Percentiles rank a stretch among this genome's conserved stretches.
phyloP scores from a whole-genome alignment of 2,113 vertebrate species.

The Centropus unirufus region DNA sequence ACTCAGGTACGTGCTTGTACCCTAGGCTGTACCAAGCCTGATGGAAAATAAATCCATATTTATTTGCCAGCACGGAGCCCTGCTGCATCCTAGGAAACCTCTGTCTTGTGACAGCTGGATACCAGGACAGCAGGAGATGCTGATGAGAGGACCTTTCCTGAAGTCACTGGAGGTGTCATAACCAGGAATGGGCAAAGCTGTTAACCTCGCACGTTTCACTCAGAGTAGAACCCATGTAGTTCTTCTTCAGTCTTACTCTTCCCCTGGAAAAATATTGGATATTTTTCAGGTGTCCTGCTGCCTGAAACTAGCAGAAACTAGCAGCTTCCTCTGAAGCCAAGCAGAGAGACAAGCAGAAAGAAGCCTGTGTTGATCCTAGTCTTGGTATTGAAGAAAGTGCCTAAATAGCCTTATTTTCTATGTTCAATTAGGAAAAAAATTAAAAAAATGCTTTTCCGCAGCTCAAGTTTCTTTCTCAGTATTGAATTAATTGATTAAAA shows the following conservation, averaged over 20 bases:
- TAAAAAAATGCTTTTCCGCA: neutral
- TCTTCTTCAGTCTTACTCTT: neutral
- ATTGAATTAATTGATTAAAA: neutral
- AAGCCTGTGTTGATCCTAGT: neutral
- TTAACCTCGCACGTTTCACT: neutral
- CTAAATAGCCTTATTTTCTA: neutral
- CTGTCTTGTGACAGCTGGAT: neutral
- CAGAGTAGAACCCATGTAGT: neutral
- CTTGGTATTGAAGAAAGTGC: neutral
- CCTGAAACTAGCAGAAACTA: neutral
- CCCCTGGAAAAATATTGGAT: neutral
- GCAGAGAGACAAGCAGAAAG: neutral
- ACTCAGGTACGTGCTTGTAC: neutral
- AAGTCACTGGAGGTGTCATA: neutral
- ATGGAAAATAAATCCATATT: neutral
- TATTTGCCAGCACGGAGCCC: fast-evolving
- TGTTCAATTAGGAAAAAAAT: neutral
- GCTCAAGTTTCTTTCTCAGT: neutral
- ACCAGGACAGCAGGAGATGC: neutral
- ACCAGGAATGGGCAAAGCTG: neutral
- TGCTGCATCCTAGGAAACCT: neutral
- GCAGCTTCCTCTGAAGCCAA: neutral
- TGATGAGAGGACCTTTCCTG: neutral
- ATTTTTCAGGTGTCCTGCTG: neutral
- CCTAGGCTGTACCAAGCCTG: neutral